Base-by-base conservation (phyloP, 2,888 invertebrate species). In the Rhyacophila evoluta region DNA sequence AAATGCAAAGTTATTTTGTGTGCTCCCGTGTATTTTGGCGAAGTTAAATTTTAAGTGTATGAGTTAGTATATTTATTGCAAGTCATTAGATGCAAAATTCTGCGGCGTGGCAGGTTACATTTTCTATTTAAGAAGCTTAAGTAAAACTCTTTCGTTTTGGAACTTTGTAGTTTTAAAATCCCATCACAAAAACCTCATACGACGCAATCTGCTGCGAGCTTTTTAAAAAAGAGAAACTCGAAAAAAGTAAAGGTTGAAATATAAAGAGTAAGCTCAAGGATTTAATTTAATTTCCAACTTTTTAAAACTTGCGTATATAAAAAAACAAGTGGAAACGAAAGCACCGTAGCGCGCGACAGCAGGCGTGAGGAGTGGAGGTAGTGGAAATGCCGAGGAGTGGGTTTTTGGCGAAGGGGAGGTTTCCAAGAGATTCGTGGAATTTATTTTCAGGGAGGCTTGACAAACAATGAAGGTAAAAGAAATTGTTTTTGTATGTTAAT, bases 401-500 rank as follows among this genome's bases (percentile, higher is more conserved):
- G 29, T 41, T 73, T 71, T 33, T 27, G 12, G 38, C 12, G 71
- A 72, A 74, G 74, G 55, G 73, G 74, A 71, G 74, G 76, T 74
- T 78, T 41, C 67, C 77, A 74, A 74, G 78, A 78, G 81, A 81
- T 78, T 78, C 81, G 78, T 41, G 74, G 79, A 81, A 81, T 81
- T 81, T 81, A 81, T 81, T 77, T 81, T 79, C 79, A 75, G 77
- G 79, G 79, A 75, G 77, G 78, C 81, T 81, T 77, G 80, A 81
- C 80, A 80, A 82, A 82, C 82, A 82, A 82, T 80, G 82, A 80
- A 82, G 80, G 82, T 82, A 80, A 80, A 82, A 82, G 80, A 82
- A 82, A 82, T 82, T 82, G 82, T 82, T 82, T 82, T 82, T 79
- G 82, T 82, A 82, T 82, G 82, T 82, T 82, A 82, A 82, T 82